Conservation (phyloP, 2,888 invertebrate genomes). For the Cremastobaeus sp. region DNA sequence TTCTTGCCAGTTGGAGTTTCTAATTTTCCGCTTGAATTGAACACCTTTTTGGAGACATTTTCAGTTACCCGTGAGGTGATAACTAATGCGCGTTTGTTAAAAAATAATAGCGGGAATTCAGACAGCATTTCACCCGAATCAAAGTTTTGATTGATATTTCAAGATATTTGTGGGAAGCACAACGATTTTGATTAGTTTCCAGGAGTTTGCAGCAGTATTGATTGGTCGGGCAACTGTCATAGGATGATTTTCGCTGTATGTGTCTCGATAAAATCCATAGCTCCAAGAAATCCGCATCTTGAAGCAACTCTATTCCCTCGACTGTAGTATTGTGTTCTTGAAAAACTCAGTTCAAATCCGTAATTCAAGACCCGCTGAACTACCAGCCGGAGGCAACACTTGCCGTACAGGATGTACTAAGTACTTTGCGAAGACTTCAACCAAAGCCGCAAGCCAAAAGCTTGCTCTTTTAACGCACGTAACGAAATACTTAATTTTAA, state of each 20-base stretch:
- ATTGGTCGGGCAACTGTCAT: background rate
- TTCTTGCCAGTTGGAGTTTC: constrained; percentile 11
- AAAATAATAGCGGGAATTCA: too few species aligned
- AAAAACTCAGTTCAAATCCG: constrained; percentile 24
- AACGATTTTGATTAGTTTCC: background rate
- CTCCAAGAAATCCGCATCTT: constrained; percentile 20
- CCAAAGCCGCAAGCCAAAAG: constrained; percentile 21
- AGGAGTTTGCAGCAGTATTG: background rate
- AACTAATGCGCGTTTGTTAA: too few species aligned
- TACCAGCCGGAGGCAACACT: constrained; percentile 45
- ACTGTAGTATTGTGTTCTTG: constrained; percentile 14
- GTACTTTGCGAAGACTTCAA: constrained; percentile 31
- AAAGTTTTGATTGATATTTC: too few species aligned
- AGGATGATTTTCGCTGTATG: background rate
- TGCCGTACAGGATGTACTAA: constrained; percentile 22
- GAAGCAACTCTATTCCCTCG: constrained; percentile 1
- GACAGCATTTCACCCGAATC: too few species aligned
- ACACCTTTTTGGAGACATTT: too few species aligned
- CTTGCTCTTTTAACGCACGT: constrained; percentile 19
- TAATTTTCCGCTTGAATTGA: constrained; percentile 29
- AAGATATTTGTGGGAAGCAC: too few species aligned
- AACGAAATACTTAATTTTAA: constrained; percentile 18
- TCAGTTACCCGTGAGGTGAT: too few species aligned
- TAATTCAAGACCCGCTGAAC: constrained; percentile 39
- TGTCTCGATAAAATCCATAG: constrained; percentile 17